Evolutionary conservation across 2,797 vertebrate species (phyloP), one percentile per base, ranked within the genome.

Genomic region (Gymnothorax javanicus): DNA sequence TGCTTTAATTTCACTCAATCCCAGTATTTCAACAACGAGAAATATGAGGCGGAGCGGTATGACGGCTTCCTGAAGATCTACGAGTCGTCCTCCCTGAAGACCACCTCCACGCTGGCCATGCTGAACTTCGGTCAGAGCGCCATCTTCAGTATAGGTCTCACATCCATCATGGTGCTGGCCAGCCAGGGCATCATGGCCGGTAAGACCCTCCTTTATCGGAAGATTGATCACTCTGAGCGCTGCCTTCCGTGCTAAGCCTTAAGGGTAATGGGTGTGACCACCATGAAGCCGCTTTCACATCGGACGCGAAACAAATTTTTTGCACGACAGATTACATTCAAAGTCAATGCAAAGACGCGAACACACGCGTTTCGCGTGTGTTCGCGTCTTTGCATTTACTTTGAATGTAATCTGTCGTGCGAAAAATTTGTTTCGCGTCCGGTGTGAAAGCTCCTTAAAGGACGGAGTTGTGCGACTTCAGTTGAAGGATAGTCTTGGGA

Each of bases 21-120:
- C 20, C 82, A 99, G 99, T 99, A 99, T 94, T 99, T 99, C 95
- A 99, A 99, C 94, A 99, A 99, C 88, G 99, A 99, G 92, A 98
- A 97, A 86, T 99, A 99, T 0, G 98, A 99, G 96, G 97, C 98
- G 56, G 95, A 98, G 64, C 95, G 93, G 86, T 99, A 99, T 56
- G 99, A 99, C 90, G 93, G 93, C 56, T 99, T 94, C 93, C 93
- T 99, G 93, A 99, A 98, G 94, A 94, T 86, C 2, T 99, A 99
- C 84, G 99, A 99, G 93, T 95, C 95, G 0, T 95, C 98, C 27
- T 99, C 99, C 52, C 91, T 99, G 93, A 99, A 99, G 96, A 99
- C 98, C 93, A 98, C 98, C 75, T 94, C 97, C 23, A 98, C 98
- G 0, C 95, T 99, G 69, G 98, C 98, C 91, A 93, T 98, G 94